These are phyloP conservation scores for Semotilus atromaculatus DNA, from an alignment of 2,797 vertebrate genomes.

Conservation along the genomic window DNA sequence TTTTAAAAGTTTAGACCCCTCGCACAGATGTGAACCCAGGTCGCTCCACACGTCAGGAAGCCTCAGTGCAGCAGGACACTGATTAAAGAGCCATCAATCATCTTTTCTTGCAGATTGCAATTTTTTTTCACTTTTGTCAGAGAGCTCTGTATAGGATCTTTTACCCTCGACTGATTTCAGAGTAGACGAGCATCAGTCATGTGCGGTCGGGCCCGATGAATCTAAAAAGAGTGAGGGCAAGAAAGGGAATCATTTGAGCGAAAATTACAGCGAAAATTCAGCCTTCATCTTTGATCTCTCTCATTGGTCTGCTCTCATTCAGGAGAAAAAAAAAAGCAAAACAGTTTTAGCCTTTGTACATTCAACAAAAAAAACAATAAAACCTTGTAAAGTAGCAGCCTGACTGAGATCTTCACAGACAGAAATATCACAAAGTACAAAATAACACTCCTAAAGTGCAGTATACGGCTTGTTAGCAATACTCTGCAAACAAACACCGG, in stretches of 20 bases:
- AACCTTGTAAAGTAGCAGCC: not conserved
- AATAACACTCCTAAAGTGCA: not conserved
- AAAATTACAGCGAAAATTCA: constrained; percentile 1
- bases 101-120: constrained; percentile 25
- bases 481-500: not conserved
- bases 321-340: not conserved
- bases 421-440: not conserved
- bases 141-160: constrained; percentile 75
- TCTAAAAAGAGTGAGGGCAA: not conserved
- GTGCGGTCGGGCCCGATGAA: constrained; percentile 16
- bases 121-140: constrained; percentile 49
- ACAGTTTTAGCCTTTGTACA: not conserved
- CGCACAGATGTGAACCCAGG: constrained; percentile 28
- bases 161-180: constrained; percentile 41
- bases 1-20: constrained; percentile 47
- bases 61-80: constrained; percentile 40
- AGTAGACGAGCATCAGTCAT: not conserved
- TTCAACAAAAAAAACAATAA: not conserved
- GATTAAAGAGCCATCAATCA: constrained; percentile 54
- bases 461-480: not conserved
- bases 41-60: constrained; percentile 42
- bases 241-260: not conserved
- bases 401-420: not conserved
- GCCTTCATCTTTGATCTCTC: not conserved
- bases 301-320: not conserved